Percentiles rank a stretch among this genome's conserved stretches.
phyloP scores from a whole-genome alignment of 2,888 invertebrate genomes.

The Alloplasta piceator region DNA sequence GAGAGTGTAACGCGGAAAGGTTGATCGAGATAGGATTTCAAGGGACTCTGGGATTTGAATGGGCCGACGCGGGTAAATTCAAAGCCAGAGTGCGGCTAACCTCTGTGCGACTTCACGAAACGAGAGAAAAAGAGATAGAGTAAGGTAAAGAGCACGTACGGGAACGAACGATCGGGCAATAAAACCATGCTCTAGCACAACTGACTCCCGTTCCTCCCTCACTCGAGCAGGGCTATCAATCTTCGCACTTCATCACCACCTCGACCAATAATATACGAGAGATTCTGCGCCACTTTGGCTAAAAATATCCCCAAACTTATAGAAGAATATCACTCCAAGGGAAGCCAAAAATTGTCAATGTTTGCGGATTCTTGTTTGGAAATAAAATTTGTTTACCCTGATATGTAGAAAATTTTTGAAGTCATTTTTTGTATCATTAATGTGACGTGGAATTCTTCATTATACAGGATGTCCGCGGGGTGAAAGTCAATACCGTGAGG shows the following conservation, averaged over 20 bases:
- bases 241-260: constrained; percentile 70
- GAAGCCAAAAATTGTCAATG: too few species aligned
- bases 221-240: constrained; percentile 72
- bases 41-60: constrained; percentile 63
- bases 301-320: too few species aligned
- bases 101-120: too few species aligned
- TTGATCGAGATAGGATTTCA: constrained; percentile 56
- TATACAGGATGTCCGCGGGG: too few species aligned
- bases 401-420: too few species aligned
- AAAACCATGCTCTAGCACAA: constrained; percentile 78
- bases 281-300: too few species aligned
- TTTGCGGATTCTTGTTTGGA: too few species aligned
- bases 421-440: too few species aligned
- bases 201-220: constrained; percentile 62
- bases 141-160: constrained; percentile 54
- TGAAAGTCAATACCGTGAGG: too few species aligned
- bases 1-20: background rate
- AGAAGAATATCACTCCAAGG: too few species aligned
- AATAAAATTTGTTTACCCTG: too few species aligned
- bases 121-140: constrained; percentile 21
- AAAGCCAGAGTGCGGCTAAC: background rate
- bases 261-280: constrained; percentile 9
- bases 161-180: constrained; percentile 71
- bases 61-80: constrained; percentile 62
- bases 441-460: too few species aligned